These are phyloP conservation scores for Lottia gigantea DNA, from an alignment of 2,888 invertebrate genomes.

Conservation along the genomic window DNA sequence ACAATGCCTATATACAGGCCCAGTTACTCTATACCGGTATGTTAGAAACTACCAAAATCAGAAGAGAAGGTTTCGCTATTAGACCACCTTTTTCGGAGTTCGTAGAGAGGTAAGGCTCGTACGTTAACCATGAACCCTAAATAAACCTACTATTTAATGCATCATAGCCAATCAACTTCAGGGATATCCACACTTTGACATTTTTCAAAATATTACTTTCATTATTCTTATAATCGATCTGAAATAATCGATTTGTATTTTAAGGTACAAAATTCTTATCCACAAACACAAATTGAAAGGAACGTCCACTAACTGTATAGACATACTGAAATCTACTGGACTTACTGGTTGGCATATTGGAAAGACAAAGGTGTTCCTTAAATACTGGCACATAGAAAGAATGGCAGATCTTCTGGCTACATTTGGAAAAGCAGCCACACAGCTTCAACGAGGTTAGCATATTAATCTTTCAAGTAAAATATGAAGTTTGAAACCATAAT, in stretches of 20 bases:
- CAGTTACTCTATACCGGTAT: conserved; percentile 67
- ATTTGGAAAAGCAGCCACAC: conserved; percentile 53
- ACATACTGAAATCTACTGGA: conserved; percentile 54
- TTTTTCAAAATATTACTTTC: not conserved
- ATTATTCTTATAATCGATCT: not conserved
- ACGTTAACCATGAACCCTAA: no score
- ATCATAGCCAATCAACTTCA: not conserved
- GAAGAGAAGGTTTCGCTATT: conserved; percentile 64
- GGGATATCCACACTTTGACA: not conserved
- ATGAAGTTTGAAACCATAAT: no score
- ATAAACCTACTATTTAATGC: no score
- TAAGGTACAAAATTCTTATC: conserved; percentile 59
- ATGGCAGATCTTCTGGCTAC: conserved; percentile 55
- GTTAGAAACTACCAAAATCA: conserved; percentile 65
- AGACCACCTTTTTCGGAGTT: conserved; percentile 63
- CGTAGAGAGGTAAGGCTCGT: conserved; percentile 57
- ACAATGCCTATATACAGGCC: conserved; percentile 56
- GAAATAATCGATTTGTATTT: not conserved
- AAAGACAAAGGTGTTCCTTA: conserved; percentile 65
- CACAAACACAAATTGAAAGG: conserved; percentile 41
- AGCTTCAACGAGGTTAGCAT: conserved; percentile 54
- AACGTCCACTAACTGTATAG: conserved; percentile 50
- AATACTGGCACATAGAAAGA: conserved; percentile 61
- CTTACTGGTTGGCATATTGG: conserved; percentile 62
- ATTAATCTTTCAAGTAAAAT: not conserved